These are phyloP conservation scores for Porphyrio hochstetteri DNA, from an alignment of 2,113 vertebrate species.

Conservation along the genomic window DNA sequence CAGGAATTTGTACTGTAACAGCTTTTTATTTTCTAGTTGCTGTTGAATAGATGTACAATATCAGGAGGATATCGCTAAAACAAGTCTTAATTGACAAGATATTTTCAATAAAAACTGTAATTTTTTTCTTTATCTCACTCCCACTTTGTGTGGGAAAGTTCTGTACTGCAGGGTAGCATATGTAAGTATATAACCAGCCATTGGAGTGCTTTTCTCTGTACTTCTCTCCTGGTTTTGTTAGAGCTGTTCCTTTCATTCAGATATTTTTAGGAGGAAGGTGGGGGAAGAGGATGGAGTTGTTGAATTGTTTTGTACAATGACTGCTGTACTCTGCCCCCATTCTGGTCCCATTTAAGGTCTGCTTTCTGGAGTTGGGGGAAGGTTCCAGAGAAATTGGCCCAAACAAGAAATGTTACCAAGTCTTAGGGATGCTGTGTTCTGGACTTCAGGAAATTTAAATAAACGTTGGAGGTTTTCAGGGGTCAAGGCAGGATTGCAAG, in stretches of 20 bases:
- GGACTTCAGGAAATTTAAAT: neutral
- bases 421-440: neutral
- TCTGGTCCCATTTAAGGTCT: neutral
- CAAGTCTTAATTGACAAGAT: neutral
- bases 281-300: neutral
- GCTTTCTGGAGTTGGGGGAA: neutral
- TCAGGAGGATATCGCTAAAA: neutral
- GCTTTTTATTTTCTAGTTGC: neutral
- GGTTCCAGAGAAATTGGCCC: neutral
- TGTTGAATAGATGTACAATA: neutral
- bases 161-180: neutral
- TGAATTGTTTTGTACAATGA: neutral
- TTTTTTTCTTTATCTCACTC: neutral
- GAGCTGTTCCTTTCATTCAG: neutral
- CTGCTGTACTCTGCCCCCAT: neutral
- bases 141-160: neutral
- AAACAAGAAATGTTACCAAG: neutral
- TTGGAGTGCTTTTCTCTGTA: neutral
- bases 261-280: neutral
- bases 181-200: neutral
- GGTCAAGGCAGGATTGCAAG: neutral
- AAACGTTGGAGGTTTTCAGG: neutral
- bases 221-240: neutral
- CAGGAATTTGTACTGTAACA: neutral
- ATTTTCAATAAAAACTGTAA: neutral